Conservation (phyloP, 2,888 invertebrate genomes). For the Spilosoma lubricipeda region DNA sequence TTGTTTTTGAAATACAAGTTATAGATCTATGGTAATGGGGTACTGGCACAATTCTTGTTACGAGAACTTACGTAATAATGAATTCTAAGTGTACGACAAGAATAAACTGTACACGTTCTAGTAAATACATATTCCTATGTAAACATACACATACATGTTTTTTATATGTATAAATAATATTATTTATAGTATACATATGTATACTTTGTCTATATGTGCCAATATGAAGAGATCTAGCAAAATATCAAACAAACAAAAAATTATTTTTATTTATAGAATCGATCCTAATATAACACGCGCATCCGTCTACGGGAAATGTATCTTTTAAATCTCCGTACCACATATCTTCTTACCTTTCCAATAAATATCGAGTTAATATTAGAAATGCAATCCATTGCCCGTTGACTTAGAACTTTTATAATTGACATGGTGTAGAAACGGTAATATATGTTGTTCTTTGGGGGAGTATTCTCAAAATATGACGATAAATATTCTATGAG, state of each 20-base stretch:
- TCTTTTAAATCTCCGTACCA: conserved; percentile 42
- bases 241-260: conserved; percentile 48
- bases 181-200: too few species aligned
- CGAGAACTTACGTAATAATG: too few species aligned
- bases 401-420: background rate
- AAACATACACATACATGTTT: background rate
- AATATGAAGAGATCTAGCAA: background rate
- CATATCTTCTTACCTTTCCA: conserved; percentile 17
- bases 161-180: background rate
- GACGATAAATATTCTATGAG: conserved; percentile 51
- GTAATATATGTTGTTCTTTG: conserved; percentile 31
- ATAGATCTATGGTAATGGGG: too few species aligned
- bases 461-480: conserved; percentile 24
- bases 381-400: conserved; percentile 5
- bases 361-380: background rate
- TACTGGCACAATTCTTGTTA: too few species aligned
- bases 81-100: too few species aligned
- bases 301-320: conserved; percentile 50
- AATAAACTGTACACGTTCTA: too few species aligned
- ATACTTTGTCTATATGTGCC: background rate
- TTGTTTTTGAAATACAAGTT: too few species aligned
- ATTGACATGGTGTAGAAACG: background rate
- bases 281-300: conserved; percentile 50
- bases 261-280: conserved; percentile 54
- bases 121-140: background rate